Conservation (phyloP, 2,797 vertebrate genomes). For the Sylvilagus floridanus region DNA sequence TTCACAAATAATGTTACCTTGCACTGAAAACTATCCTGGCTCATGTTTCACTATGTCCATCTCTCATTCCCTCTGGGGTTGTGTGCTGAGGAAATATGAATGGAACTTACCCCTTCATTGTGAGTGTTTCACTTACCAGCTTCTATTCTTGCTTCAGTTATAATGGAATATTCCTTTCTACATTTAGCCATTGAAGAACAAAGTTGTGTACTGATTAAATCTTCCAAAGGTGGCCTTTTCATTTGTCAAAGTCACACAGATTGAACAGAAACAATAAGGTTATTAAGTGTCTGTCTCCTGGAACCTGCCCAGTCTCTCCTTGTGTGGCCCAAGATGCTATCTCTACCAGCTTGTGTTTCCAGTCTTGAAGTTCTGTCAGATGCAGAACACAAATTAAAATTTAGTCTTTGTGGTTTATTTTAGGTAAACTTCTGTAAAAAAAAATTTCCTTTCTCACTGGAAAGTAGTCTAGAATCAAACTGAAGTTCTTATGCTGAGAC, state of each 20-base stretch:
- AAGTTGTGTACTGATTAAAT: not conserved
- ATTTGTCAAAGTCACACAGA: slow-evolving; percentile 56
- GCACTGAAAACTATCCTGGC: not conserved
- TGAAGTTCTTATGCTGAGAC: slow-evolving; percentile 4
- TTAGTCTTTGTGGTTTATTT: slow-evolving; percentile 71
- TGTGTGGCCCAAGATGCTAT: slow-evolving; percentile 61
- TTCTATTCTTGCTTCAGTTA: not conserved
- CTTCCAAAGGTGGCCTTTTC: slow-evolving; percentile 62
- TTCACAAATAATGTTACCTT: slow-evolving; percentile 22
- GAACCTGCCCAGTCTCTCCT: slow-evolving; percentile 74
- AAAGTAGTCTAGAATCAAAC: slow-evolving; percentile 2
- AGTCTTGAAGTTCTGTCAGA: slow-evolving; percentile 57
- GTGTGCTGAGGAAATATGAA: slow-evolving; percentile 30
- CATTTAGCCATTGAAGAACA: slow-evolving; percentile 30
- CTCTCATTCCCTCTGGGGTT: slow-evolving; percentile 59
- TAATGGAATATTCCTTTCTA: slow-evolving; percentile 10
- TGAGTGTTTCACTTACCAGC: slow-evolving; percentile 27
- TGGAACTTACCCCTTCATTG: not conserved
- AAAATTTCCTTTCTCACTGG: slow-evolving; percentile 19
- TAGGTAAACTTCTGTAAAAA: slow-evolving; percentile 67
- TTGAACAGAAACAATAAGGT: slow-evolving; percentile 78
- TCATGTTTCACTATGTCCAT: slow-evolving; percentile 37
- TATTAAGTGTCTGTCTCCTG: slow-evolving; percentile 73
- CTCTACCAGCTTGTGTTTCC: slow-evolving; percentile 71
- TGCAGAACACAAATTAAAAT: slow-evolving; percentile 73